phyloP scores from a whole-genome alignment of 2,888 invertebrate species.

The Eupithecia vulgata region DNA sequence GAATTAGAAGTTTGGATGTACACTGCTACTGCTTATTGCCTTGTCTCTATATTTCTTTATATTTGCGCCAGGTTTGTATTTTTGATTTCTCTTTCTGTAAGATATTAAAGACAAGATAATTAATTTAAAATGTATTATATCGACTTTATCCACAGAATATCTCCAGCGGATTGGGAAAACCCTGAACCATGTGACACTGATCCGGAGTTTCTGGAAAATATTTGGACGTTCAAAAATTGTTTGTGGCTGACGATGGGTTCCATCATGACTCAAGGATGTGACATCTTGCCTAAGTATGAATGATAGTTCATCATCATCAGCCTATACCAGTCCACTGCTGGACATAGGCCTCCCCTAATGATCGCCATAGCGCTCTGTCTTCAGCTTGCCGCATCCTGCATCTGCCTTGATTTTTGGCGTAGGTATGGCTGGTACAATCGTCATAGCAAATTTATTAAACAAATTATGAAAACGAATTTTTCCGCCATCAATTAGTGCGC shows the following conservation, averaged over 20 bases:
- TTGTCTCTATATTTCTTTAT: slow-evolving; percentile 92
- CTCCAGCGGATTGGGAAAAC: slow-evolving; percentile 97
- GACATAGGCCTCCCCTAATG: no score
- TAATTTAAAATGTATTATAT: background rate
- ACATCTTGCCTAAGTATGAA: slow-evolving; percentile 93
- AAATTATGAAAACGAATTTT: no score
- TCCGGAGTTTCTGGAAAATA: slow-evolving; percentile 94
- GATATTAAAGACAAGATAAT: background rate
- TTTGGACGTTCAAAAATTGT: slow-evolving; percentile 93
- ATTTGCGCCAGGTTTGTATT: slow-evolving; percentile 87
- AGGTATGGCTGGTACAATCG: no score
- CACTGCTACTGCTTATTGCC: slow-evolving; percentile 92
- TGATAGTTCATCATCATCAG: no score
- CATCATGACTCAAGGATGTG: slow-evolving; percentile 96
- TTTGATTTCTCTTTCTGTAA: background rate
- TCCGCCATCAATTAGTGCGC: no score
- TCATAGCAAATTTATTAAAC: no score
- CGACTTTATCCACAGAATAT: slow-evolving; percentile 83
- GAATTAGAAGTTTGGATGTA: slow-evolving; percentile 94
- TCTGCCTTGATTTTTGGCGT: no score
- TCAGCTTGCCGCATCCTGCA: no score
- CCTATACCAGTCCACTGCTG: no score
- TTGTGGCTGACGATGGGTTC: slow-evolving; percentile 97
- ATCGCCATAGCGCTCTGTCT: no score
- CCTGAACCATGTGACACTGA: slow-evolving; percentile 95